Percentiles rank a stretch among this genome's conserved stretches.
Evolutionary conservation across 1,140 invertebrate genomes (phyloP).

Genomic region (Heterodera carotae): DNA sequence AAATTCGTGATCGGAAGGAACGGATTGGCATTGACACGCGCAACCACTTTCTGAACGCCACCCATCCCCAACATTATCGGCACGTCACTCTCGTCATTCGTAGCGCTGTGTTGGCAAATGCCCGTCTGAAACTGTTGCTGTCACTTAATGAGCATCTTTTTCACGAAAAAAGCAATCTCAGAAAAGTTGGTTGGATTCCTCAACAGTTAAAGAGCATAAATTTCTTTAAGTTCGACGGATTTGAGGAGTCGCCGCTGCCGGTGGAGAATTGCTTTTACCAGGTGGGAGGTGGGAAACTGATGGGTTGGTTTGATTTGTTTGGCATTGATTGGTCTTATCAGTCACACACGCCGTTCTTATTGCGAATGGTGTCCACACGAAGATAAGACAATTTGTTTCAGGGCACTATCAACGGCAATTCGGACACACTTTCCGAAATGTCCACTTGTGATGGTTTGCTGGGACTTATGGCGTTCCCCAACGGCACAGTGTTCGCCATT

Average conservation of each 20-base stretch:
- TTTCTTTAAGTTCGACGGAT: slow-evolving; percentile 39
- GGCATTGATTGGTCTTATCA: no score
- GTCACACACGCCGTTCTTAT: no score
- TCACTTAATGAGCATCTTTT: slow-evolving; percentile 60
- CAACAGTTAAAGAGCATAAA: background rate
- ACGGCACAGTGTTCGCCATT: slow-evolving; percentile 63
- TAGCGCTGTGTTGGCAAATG: slow-evolving; percentile 31
- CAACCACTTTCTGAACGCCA: slow-evolving; percentile 62
- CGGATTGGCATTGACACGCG: slow-evolving; percentile 64
- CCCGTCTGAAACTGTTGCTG: slow-evolving; percentile 56
- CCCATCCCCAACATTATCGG: slow-evolving; percentile 57
- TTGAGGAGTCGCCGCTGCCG: slow-evolving; percentile 48
- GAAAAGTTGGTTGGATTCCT: slow-evolving; percentile 44
- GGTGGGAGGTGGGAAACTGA: slow-evolving; percentile 2
- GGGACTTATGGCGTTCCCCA: slow-evolving; percentile 60
- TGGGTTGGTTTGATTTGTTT: background rate
- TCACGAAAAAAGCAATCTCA: slow-evolving; percentile 58
- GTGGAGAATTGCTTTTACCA: slow-evolving; percentile 64
- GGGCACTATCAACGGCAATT: slow-evolving; percentile 62
- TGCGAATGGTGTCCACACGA: no score
- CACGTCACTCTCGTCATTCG: slow-evolving; percentile 62
- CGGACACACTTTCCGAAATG: slow-evolving; percentile 58
- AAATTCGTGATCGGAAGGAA: slow-evolving; percentile 65
- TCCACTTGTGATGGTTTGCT: slow-evolving; percentile 63
- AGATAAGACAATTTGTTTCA: slow-evolving; percentile 26